phyloP scores from a whole-genome alignment of 2,797 vertebrate species.

The Neostethus bicornis region DNA sequence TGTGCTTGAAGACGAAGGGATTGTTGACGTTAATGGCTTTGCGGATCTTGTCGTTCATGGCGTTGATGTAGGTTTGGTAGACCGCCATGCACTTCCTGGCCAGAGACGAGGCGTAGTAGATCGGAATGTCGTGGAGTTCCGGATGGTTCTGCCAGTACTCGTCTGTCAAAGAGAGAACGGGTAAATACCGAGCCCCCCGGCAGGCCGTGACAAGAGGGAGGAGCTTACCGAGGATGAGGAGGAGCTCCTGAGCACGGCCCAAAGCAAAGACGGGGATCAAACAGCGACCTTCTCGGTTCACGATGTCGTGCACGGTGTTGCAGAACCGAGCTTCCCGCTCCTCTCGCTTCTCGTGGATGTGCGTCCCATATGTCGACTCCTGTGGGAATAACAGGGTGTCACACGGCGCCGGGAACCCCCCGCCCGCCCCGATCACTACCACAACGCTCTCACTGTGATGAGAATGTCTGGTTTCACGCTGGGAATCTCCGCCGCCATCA shows the following conservation, averaged over 20 bases:
- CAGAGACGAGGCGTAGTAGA: slow-evolving; percentile 96
- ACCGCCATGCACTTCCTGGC: slow-evolving; percentile 98
- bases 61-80: slow-evolving; percentile 96
- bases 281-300: slow-evolving; percentile 92
- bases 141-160: slow-evolving; percentile 98
- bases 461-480: slow-evolving; percentile 97
- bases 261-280: slow-evolving; percentile 88
- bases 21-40: slow-evolving; percentile 99
- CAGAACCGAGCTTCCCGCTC: slow-evolving; percentile 94
- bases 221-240: slow-evolving; percentile 89
- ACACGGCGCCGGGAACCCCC: too few species aligned
- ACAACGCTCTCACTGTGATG: slow-evolving; percentile 83
- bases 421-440: too few species aligned
- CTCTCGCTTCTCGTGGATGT: slow-evolving; percentile 95
- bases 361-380: slow-evolving; percentile 96
- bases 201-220: too few species aligned
- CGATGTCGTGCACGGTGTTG: slow-evolving; percentile 95
- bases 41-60: slow-evolving; percentile 99
- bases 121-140: slow-evolving; percentile 93
- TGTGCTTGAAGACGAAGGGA: slow-evolving; percentile 98
- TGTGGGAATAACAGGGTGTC: too few species aligned
- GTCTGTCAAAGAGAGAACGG: slow-evolving; percentile 67
- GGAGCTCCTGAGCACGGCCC: slow-evolving; percentile 92
- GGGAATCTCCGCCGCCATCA: slow-evolving; percentile 97
- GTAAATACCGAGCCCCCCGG: too few species aligned